Base-by-base conservation (phyloP, 2,888 invertebrate species). In the Drosophila pseudotakahashii region DNA sequence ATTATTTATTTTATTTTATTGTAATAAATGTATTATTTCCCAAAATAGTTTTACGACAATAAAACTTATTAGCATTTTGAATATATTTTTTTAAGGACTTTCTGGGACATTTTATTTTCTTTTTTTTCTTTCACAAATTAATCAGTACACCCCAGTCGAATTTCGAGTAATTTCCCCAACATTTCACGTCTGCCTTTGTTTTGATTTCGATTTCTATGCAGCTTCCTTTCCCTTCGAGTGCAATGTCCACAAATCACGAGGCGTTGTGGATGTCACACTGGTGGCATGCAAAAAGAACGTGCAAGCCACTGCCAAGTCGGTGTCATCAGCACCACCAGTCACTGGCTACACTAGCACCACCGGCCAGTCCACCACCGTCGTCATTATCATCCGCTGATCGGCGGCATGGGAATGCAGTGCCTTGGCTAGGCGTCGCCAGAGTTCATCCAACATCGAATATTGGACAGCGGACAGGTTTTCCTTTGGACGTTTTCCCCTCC, bases 141-240 rank as follows among this genome's bases (percentile, higher is more conserved):
- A 30, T 80, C 9, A 5, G 51, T 32, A 45, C 19, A 36, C 1
- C 6, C 37, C 1, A 34, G 23, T 53, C 68, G 16, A 7, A 7
- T 47, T 7, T 7, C 16, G 5, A 0, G 0, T 7, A 0, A 1
- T 26, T 89, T 81, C 57, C 53, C 26, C 3, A 26, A 69, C 45
- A 66, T 66, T 66, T 47, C 47, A 26, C 45, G n/a, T 11, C 45
- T 47, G 53, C 68, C 23, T 54, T 66, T 66, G 66, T 88, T 82
- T 81, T 76, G 84, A 77, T 89, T 88, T 89, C 87, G 75, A 73
- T 86, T 88, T 86, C 80, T 67, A 82, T 84, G 79, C 61, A 42
- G 48, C 52, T 52, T 54, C 71, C 54, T 45, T 61, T 60, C 52
- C 63, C 59, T 47, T 54, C 48, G 84, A 75, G 84, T 75, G 81